Percentiles rank a stretch among this genome's conserved stretches.
These are phyloP conservation scores for Chloromyia formosa DNA, from an alignment of 2,888 invertebrate genomes.

Conservation along the genomic window DNA sequence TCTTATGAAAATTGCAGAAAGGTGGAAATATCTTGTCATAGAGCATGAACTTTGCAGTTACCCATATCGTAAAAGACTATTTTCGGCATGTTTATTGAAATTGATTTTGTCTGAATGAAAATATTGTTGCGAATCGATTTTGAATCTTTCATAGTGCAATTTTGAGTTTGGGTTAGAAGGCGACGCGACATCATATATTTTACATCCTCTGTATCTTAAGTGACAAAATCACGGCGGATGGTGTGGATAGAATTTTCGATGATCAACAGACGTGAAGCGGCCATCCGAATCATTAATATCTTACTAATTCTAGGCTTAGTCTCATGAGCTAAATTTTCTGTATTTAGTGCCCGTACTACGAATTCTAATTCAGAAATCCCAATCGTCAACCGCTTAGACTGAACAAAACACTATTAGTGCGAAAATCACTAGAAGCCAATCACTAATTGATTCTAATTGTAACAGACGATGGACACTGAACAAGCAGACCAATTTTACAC, in stretches of 20 bases:
- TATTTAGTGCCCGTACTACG: no score
- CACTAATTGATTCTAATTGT: slow-evolving; percentile 15
- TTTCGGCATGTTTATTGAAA: slow-evolving; percentile 48
- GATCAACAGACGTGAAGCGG: no score
- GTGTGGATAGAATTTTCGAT: no score
- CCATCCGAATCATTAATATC: no score
- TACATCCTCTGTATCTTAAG: no score
- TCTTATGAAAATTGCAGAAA: slow-evolving; percentile 47
- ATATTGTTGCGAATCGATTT: slow-evolving; percentile 22
- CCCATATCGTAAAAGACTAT: slow-evolving; percentile 39
- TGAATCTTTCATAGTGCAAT: not conserved
- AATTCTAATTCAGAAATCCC: no score
- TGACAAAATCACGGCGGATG: no score
- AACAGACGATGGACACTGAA: slow-evolving; percentile 6
- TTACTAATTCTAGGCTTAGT: no score
- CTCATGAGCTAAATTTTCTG: no score
- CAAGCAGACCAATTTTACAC: slow-evolving; percentile 5
- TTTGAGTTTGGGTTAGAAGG: not conserved
- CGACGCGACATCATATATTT: not conserved
- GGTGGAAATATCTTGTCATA: slow-evolving; percentile 26
- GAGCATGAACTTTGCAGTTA: slow-evolving; percentile 26
- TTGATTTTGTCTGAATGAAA: slow-evolving; percentile 48
- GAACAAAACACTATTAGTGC: not conserved
- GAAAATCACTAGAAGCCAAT: not conserved
- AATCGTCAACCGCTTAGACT: not conserved